phyloP scores from a whole-genome alignment of 1,140 invertebrate genomes.

The Octopus sinensis region DNA sequence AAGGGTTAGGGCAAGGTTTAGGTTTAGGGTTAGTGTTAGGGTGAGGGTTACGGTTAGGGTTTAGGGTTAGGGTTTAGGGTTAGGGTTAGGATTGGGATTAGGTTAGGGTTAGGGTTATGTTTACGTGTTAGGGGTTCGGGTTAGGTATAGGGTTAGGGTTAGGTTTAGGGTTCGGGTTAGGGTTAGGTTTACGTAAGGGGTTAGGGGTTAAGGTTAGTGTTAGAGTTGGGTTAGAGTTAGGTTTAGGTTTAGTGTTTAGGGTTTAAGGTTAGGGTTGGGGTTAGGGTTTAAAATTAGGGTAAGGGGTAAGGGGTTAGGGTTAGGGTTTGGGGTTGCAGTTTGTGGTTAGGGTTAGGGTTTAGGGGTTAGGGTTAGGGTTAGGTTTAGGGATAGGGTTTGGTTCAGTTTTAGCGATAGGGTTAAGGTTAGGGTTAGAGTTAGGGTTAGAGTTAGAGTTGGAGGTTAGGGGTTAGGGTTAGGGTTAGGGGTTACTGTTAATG shows the following conservation, averaged over 20 bases:
- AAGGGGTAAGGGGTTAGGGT: no score
- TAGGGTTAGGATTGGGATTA: neutral
- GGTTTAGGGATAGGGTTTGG: no score
- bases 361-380: no score
- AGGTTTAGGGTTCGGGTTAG: neutral
- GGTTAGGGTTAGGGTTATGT: neutral
- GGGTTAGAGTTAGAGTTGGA: neutral
- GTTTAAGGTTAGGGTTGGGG: neutral
- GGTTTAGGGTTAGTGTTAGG: neutral
- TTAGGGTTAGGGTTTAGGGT: neutral
- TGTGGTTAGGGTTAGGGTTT: no score
- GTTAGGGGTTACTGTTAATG: neutral
- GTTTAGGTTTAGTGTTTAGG: neutral
- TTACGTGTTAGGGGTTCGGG: neutral
- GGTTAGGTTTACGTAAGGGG: neutral
- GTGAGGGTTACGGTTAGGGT: neutral
- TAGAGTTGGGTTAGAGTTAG: neutral
- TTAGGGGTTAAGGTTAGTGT: neutral
- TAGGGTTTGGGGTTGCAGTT: no score
- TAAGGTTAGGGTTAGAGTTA: no score
- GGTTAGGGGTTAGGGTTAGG: neutral
- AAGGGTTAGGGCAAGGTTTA: conserved; percentile 12
- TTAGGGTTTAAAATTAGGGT: no score
- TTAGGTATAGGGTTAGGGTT: neutral
- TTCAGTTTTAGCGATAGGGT: no score